Evolutionary conservation across 1,140 invertebrate species (phyloP).

Genomic region (Nasonia giraulti): DNA sequence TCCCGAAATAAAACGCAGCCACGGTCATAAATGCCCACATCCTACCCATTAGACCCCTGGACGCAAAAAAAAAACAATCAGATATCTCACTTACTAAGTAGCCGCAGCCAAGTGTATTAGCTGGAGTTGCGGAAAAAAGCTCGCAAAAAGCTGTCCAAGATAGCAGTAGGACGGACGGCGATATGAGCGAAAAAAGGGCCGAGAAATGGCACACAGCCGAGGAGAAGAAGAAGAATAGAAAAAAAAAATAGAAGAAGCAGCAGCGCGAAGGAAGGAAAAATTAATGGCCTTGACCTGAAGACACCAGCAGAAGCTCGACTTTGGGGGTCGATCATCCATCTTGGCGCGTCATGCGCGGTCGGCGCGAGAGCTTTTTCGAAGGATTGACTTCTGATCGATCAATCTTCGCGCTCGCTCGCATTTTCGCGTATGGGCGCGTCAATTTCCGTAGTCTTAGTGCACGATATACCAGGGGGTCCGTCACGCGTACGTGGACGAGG

Average conservation of each 20-base stretch:
- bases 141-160: not conserved
- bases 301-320: not conserved
- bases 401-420: constrained; percentile 30
- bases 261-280: constrained; percentile 1
- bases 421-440: constrained; percentile 16
- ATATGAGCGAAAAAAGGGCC: not conserved
- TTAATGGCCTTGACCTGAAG: constrained; percentile 42
- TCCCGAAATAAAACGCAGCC: too few species aligned
- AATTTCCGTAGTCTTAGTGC: not conserved
- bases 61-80: not conserved
- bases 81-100: not conserved
- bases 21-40: too few species aligned
- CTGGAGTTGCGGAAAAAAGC: not conserved
- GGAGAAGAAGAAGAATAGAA: not conserved
- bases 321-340: constrained; percentile 10
- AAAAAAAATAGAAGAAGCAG: not conserved
- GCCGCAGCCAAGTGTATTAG: too few species aligned
- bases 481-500: not conserved
- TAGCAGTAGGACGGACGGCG: not conserved
- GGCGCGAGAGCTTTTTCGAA: not conserved
- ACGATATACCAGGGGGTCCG: not conserved
- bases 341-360: constrained; percentile 8
- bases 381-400: constrained; percentile 47
- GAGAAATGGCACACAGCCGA: not conserved
- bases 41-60: not conserved